A percentile compares a stretch with the other conserved stretches of the same genome.
Conservation (phyloP, 2,888 invertebrate species). For the Melanotus villosus region DNA sequence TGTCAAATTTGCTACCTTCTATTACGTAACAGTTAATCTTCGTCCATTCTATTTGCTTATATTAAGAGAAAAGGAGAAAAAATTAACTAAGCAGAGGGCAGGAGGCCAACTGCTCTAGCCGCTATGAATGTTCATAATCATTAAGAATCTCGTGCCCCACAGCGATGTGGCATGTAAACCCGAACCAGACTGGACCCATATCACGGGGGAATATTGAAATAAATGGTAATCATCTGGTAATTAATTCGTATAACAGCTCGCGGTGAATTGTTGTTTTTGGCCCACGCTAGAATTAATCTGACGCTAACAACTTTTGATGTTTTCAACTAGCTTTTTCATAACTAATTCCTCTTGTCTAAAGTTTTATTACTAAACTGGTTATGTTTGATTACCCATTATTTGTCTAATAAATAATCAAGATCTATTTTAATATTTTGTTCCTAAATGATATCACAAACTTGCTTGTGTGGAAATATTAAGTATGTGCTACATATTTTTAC, state of each 20-base stretch:
- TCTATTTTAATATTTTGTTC: constrained; percentile 6
- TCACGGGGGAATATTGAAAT: constrained; percentile 57
- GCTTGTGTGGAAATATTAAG: too few relatives aligned
- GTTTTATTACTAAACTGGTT: constrained; percentile 20
- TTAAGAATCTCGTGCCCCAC: constrained; percentile 53
- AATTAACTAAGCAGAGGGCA: constrained; percentile 31
- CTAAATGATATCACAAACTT: too few relatives aligned
- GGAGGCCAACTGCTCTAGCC: constrained; percentile 50
- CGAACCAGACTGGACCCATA: constrained; percentile 50
- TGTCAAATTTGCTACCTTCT: constrained; percentile 12
- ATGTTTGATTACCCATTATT: constrained; percentile 24
- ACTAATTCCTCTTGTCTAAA: constrained; percentile 14
- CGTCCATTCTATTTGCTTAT: neutral
- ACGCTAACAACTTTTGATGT: constrained; percentile 40
- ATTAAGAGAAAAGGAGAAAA: neutral
- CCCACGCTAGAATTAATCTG: constrained; percentile 29
- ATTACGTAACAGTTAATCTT: neutral
- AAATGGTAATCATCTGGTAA: constrained; percentile 58
- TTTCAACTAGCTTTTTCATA: constrained; percentile 22
- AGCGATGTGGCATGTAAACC: constrained; percentile 45
- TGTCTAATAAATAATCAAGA: constrained; percentile 23
- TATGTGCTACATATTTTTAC: too few relatives aligned
- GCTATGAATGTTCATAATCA: constrained; percentile 56
- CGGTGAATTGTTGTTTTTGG: constrained; percentile 49
- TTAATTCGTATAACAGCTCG: constrained; percentile 55